Evolutionary conservation across 1,140 invertebrate species (phyloP), one percentile per base, ranked within the genome.

Genomic region (Brachionus rotundiformis): DNA sequence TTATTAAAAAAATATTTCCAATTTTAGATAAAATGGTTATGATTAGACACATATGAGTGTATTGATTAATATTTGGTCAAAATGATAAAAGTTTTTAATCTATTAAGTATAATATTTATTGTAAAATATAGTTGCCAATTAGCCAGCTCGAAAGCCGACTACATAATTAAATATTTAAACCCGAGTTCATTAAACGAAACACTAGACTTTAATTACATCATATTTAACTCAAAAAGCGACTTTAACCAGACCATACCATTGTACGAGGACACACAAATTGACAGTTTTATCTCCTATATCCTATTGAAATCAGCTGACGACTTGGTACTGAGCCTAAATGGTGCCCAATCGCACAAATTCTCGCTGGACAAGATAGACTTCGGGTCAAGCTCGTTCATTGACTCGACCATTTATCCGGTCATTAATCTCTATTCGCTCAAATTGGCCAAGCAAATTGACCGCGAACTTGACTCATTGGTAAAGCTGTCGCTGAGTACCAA

Each of bases 151-250:
- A 41, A 73, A 73, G 23, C 39, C 23, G 41, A 19, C n/a, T 41
- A 73, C 25, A 19, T 73, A 8, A 73, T 73, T 19, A 73, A 73
- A 29, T 73, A 73, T 11, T 25, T 73, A 2, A 33, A 33, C 44
- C 36, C 68, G 5, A 27, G 7, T 10, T 25, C 3, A 2, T 25
- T 5, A 44, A 41, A 73, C 16, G 19, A 29, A 6, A 11, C 68
- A 44, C 5, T 27, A 11, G 68, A 73, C 41, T 47, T 29, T 73
- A 73, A 41, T 44, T 73, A 27, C 19, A 73, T 73, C 23, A 44
- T 47, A 0, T 29, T 73, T 29, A 29, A 25, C 19, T 7, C 19
- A 13, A 73, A n/a, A 27, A 73, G 19, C 3, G 68, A 73, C 41
- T 47, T 44, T 27, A 73, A 73, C 19, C n/a, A 73, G 25, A 73